These are phyloP conservation scores for Cryptoblepharus egeriae DNA, from an alignment of 2,797 vertebrate species.

Conservation along the genomic window DNA sequence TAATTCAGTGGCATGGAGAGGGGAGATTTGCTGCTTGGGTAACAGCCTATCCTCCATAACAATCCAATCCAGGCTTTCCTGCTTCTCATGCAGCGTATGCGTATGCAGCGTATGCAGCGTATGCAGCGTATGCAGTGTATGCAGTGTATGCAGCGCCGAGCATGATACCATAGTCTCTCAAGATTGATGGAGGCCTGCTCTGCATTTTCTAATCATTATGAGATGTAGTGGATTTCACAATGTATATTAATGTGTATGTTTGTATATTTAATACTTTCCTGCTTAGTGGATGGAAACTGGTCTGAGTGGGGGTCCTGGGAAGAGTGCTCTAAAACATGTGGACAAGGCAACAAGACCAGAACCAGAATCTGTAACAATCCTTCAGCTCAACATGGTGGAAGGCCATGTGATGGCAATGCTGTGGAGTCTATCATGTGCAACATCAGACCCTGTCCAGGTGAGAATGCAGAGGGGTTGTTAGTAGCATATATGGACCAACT, in stretches of 20 bases:
- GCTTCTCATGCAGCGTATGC: no score
- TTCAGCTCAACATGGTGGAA: constrained; percentile 83
- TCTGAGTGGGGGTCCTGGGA: constrained; percentile 94
- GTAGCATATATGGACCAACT: not conserved
- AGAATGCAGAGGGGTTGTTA: constrained; percentile 1
- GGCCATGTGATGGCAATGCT: constrained; percentile 84
- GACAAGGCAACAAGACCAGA: constrained; percentile 91
- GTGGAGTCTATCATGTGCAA: constrained; percentile 88
- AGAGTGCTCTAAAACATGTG: constrained; percentile 92
- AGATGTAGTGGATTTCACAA: not conserved
- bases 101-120: no score
- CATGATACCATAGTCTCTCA: no score
- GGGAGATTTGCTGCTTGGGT: no score
- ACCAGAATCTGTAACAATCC: constrained; percentile 88
- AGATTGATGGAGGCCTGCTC: no score
- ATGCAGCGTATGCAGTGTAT: no score
- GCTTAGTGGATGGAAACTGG: constrained; percentile 92
- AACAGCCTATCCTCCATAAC: no score
- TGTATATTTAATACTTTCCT: constrained; percentile 23
- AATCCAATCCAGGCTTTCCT: no score
- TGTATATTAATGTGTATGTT: accelerated
- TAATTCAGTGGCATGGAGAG: no score
- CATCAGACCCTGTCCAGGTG: constrained; percentile 90
- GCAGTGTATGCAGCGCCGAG: no score
- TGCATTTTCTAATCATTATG: not conserved